Evolutionary conservation across 30 jellyfish, hydroid and myxozoan species (phyloP).

Genomic region (Hydractinia symbiolongicarpus): DNA sequence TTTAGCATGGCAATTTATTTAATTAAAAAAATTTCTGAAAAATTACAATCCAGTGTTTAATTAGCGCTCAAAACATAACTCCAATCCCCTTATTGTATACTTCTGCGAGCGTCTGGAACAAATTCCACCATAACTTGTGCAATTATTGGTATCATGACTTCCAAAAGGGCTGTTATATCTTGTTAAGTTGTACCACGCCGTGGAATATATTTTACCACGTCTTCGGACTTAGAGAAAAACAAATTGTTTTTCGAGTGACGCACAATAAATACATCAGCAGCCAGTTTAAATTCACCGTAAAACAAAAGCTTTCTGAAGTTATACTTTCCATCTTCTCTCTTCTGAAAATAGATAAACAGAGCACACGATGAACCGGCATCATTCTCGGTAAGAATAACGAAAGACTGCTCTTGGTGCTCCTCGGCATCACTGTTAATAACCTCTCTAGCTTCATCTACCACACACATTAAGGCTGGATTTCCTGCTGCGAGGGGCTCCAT

Average conservation of each 20-base stretch:
- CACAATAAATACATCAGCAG: neutral
- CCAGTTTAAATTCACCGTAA: neutral
- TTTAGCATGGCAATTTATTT: no score
- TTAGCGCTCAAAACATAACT: no score
- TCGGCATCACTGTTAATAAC: neutral
- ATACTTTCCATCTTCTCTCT: neutral
- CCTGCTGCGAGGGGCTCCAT: neutral
- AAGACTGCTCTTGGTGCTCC: neutral
- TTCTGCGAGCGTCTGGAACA: no score
- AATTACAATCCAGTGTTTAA: no score
- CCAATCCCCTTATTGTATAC: no score
- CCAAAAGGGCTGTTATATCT: neutral
- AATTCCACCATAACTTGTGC: no score
- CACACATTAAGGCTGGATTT: neutral
- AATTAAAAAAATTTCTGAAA: no score
- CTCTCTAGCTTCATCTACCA: neutral
- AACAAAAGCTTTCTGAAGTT: neutral
- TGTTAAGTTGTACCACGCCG: neutral
- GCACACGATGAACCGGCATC: neutral
- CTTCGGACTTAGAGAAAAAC: no score
- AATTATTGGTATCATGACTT: neutral
- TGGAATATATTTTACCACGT: no score
- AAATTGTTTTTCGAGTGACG: no score
- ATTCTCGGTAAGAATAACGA: neutral
- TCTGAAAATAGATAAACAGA: no score